These are phyloP conservation scores for Crenichthys baileyi DNA, from an alignment of 2,797 vertebrate genomes.

Conservation along the genomic window DNA sequence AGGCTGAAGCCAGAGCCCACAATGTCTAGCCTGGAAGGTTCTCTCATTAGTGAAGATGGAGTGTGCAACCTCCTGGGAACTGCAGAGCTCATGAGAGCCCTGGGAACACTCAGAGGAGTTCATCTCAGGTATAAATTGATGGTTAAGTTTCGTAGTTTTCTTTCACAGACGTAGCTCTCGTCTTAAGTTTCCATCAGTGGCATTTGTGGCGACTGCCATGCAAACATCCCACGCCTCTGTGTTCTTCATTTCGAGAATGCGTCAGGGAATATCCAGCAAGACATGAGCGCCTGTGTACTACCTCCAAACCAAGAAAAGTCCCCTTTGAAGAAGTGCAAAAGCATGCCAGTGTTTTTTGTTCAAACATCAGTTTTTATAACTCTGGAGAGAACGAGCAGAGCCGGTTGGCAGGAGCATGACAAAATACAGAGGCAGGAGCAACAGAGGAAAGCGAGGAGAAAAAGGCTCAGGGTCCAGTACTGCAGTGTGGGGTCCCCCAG, in stretches of 20 bases:
- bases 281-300: constrained; percentile 47
- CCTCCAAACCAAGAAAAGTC: constrained; percentile 56
- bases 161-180: constrained; percentile 11
- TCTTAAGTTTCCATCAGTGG: constrained; percentile 27
- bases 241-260: constrained; percentile 53
- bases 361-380: constrained; percentile 67
- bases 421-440: constrained; percentile 48
- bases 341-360: constrained; percentile 72
- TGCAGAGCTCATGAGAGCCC: constrained; percentile 57
- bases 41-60: constrained; percentile 81
- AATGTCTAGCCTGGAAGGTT: constrained; percentile 82
- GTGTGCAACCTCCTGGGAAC: constrained; percentile 69
- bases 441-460: constrained; percentile 13
- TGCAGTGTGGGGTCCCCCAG: constrained; percentile 52
- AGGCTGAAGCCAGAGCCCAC: constrained; percentile 79
- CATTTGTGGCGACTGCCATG: constrained; percentile 43
- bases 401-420: constrained; percentile 68
- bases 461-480: constrained; percentile 50
- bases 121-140: constrained; percentile 63
- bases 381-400: constrained; percentile 56
- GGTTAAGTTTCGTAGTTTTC: constrained; percentile 7
- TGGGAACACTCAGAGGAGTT: constrained; percentile 56
- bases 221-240: constrained; percentile 30
- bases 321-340: constrained; percentile 65
- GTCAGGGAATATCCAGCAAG: constrained; percentile 57